These are phyloP conservation scores for Scaptodrosophila lebanonensis DNA, from an alignment of 1,140 invertebrate species.

Conservation along the genomic window DNA sequence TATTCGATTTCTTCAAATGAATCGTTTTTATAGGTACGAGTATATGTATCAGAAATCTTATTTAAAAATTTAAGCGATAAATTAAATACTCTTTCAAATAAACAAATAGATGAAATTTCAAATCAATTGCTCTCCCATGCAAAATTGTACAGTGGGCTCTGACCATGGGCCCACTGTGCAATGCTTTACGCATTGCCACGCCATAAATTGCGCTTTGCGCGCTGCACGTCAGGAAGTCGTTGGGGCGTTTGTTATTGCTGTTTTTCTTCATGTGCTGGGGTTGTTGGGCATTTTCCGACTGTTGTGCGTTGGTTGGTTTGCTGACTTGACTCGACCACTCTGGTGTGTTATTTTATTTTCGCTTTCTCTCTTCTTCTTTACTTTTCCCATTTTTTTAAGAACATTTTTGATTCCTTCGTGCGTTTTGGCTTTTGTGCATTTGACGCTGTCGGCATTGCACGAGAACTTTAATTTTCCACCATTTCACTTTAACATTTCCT, in stretches of 20 bases:
- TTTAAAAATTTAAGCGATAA: too few relatives aligned
- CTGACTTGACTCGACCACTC: too few relatives aligned
- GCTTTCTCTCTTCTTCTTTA: background rate
- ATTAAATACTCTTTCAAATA: too few relatives aligned
- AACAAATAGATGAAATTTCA: too few relatives aligned
- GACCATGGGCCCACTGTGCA: too few relatives aligned
- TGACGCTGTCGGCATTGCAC: slow-evolving; percentile 8
- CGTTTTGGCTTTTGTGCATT: slow-evolving; percentile 18
- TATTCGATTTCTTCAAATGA: too few relatives aligned
- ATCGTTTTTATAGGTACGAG: too few relatives aligned
- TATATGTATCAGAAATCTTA: too few relatives aligned
- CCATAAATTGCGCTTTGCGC: slow-evolving; percentile 41
- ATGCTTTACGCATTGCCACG: slow-evolving; percentile 30
- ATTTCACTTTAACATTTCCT: slow-evolving; percentile 51
- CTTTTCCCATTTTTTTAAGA: background rate
- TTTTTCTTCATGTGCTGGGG: slow-evolving; percentile 39
- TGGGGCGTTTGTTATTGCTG: slow-evolving; percentile 5
- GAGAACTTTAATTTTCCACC: slow-evolving; percentile 60
- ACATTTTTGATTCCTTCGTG: background rate
- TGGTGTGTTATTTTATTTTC: too few relatives aligned
- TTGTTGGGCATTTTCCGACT: slow-evolving; percentile 32
- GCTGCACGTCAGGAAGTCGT: slow-evolving; percentile 18
- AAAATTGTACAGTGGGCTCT: too few relatives aligned
- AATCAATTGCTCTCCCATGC: too few relatives aligned
- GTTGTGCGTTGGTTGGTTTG: background rate